phyloP scores from a whole-genome alignment of 2,113 vertebrate genomes.

The Anoplopoma fimbria region DNA sequence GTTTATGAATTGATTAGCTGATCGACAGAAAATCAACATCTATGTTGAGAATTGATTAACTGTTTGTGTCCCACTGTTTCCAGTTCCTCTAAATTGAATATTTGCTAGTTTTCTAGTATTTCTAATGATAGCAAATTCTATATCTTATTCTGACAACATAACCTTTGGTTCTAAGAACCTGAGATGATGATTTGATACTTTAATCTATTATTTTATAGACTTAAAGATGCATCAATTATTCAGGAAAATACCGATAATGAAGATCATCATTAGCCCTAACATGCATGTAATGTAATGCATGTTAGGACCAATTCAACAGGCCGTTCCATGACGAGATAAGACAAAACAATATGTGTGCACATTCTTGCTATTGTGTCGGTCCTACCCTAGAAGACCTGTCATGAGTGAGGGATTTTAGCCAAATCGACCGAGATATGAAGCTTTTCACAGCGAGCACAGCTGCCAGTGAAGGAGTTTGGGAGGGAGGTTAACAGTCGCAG shows the following conservation, averaged over 20 bases:
- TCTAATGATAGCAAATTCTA: not conserved
- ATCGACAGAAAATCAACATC: not conserved
- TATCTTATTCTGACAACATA: not conserved
- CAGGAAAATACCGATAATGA: not conserved
- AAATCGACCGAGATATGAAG: conserved; percentile 72
- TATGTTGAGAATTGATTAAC: not conserved
- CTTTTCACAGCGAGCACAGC: conserved; percentile 67
- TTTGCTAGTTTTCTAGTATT: not conserved
- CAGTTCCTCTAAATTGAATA: not conserved
- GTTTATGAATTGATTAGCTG: not conserved
- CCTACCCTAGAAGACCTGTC: conserved; percentile 50
- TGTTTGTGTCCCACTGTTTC: not conserved
- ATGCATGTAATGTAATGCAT: too few relatives aligned
- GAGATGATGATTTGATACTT: not conserved
- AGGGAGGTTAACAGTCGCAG: conserved; percentile 64
- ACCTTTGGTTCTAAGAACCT: not conserved
- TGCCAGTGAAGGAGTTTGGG: conserved; percentile 51
- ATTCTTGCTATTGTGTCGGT: conserved; percentile 31
- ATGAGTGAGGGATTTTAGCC: conserved; percentile 69
- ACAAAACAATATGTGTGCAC: conserved; percentile 19
- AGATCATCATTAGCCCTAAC: not conserved
- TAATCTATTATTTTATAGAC: not conserved
- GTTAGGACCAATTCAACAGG: too few relatives aligned
- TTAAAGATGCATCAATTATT: not conserved
- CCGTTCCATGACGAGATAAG: conserved; percentile 1